Percentiles rank a stretch among this genome's conserved stretches.
These are phyloP conservation scores for Sitobion miscanthi DNA, from an alignment of 1,140 invertebrate species.

Conservation along the genomic window DNA sequence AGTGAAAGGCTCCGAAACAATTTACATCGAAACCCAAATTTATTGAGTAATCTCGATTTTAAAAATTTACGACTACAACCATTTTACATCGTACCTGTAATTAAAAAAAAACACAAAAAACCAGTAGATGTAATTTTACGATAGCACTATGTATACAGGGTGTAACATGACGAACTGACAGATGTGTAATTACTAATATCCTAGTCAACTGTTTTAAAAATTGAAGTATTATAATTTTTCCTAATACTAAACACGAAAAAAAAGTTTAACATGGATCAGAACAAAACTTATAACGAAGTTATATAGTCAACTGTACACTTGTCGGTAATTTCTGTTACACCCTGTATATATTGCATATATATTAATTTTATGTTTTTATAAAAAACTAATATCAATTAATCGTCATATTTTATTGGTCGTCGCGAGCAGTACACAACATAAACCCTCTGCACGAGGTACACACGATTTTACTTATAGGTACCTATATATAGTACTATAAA, in stretches of 20 bases:
- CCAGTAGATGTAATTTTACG: neutral
- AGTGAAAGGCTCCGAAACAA: neutral
- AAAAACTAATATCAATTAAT: constrained; percentile 44
- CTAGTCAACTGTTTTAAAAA: neutral
- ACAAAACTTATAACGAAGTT: neutral
- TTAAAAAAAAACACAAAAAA: neutral
- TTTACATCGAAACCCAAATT: neutral
- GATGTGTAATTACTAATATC: neutral
- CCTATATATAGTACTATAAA: neutral
- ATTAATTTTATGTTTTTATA: neutral
- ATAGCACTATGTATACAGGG: neutral
- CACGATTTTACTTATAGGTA: neutral
- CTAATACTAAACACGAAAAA: neutral
- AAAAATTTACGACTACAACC: constrained; percentile 12
- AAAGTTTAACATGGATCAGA: neutral
- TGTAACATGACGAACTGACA: neutral
- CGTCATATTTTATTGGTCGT: constrained; percentile 41
- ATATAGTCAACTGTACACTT: too few species aligned
- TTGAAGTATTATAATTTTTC: neutral
- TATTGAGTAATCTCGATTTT: constrained; percentile 6
- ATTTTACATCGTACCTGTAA: neutral
- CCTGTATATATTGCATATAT: neutral
- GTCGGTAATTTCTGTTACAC: neutral
- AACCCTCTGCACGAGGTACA: neutral
- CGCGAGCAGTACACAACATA: too few species aligned